phyloP scores from a whole-genome alignment of 2,797 vertebrate species.

The Sciaenops ocellatus region DNA sequence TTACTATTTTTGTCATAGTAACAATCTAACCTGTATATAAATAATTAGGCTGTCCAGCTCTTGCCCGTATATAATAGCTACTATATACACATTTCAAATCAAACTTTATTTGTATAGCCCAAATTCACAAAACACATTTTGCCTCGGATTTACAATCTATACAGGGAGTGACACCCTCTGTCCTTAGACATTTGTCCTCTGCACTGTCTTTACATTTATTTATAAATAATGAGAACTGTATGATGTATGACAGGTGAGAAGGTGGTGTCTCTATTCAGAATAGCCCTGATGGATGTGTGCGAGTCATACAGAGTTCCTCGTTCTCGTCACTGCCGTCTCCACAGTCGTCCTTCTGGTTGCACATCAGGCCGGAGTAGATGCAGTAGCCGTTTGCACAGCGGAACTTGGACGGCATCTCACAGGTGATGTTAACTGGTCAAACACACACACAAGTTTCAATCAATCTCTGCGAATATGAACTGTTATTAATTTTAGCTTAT shows the following conservation, averaged over 20 bases:
- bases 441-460: constrained; percentile 29
- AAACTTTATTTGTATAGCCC: too few relatives aligned
- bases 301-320: constrained; percentile 76
- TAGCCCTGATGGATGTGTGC: not conserved
- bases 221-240: too few relatives aligned
- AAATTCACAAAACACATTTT: too few relatives aligned
- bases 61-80: too few relatives aligned
- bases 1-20: not conserved
- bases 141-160: too few relatives aligned
- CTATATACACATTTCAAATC: too few relatives aligned
- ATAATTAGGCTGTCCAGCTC: not conserved
- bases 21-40: not conserved
- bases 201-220: too few relatives aligned
- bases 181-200: too few relatives aligned
- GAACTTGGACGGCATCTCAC: constrained; percentile 80
- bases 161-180: too few relatives aligned
- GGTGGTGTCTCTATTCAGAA: not conserved
- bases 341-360: constrained; percentile 82
- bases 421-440: constrained; percentile 75
- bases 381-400: constrained; percentile 83
- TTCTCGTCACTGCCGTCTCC: constrained; percentile 81
- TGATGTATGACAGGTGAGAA: too few relatives aligned
- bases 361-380: constrained; percentile 74
- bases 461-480: not conserved
- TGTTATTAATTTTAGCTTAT: not conserved